Percentiles rank a stretch among this genome's conserved stretches.
phyloP scores from a whole-genome alignment of 2,888 invertebrate genomes.

The Netelia fuscicornis region DNA sequence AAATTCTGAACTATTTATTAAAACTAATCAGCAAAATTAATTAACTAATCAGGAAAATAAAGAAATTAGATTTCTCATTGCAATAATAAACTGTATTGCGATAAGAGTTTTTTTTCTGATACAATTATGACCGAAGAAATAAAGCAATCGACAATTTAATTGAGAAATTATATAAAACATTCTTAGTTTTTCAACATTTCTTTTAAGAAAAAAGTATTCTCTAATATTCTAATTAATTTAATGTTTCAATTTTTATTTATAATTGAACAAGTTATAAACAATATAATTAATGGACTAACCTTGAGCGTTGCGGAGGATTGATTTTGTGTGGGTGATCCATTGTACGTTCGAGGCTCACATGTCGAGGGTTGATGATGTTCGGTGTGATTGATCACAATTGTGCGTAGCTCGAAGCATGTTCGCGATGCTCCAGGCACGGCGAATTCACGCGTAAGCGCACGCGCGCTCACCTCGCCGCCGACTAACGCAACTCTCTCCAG shows the following conservation, averaged over 20 bases:
- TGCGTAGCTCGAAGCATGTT: not conserved
- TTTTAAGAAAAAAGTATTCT: too few relatives aligned
- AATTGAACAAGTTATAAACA: not conserved
- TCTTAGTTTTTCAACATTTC: too few relatives aligned
- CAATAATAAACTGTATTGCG: too few relatives aligned
- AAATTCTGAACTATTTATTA: too few relatives aligned
- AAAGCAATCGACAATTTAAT: too few relatives aligned
- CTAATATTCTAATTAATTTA: too few relatives aligned
- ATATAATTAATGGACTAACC: not conserved
- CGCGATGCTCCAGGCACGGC: slow-evolving; percentile 4
- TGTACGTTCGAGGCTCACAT: not conserved
- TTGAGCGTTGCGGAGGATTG: not conserved
- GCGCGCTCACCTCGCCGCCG: slow-evolving; percentile 79
- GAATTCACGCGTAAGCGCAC: slow-evolving; percentile 80
- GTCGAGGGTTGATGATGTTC: not conserved
- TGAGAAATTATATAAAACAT: too few relatives aligned
- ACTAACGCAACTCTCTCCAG: slow-evolving; percentile 76
- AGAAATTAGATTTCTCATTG: too few relatives aligned
- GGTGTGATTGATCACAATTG: not conserved
- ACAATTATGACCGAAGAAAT: too few relatives aligned
- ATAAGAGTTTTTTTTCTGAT: too few relatives aligned
- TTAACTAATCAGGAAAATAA: too few relatives aligned
- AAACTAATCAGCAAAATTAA: too few relatives aligned
- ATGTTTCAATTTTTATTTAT: not conserved
- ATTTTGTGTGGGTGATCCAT: not conserved